Evolutionary conservation across 2,888 invertebrate species (phyloP), one percentile per base, ranked within the genome.

Genomic region (Acrocyrtus sp.): DNA sequence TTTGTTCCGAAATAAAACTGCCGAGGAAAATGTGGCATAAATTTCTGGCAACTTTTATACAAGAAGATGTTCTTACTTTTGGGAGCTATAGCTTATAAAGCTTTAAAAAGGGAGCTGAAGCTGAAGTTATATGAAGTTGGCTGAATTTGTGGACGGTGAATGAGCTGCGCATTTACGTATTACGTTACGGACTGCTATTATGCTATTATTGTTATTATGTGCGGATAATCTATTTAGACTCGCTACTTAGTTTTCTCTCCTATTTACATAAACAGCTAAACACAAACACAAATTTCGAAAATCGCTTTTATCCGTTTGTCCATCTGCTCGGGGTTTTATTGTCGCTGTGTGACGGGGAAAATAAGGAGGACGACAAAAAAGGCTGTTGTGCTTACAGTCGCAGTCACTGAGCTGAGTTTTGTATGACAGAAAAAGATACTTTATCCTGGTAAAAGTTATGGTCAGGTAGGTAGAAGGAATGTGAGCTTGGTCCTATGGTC

Each of bases 151-250:
- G n/a, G n/a, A n/a, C n/a, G n/a, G n/a, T n/a, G n/a, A n/a, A n/a
- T n/a, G n/a, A n/a, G n/a, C n/a, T n/a, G n/a, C n/a, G 47, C 61
- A 68, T 68, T 68, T 68, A 68, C 68, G 54, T 61, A 67, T 58
- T 67, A 67, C n/a, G n/a, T 67, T 67, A 61, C 58, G 21, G 43
- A 68, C n/a, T n/a, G 60, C 48, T 54, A 68, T 68, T 68, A 68
- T 68, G 54, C 54, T 68, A 68, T 68, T 68, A 68, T 34, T 19
- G 43, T 47, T 48, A 48, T 47, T 47, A 17, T 68, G 61, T 61
- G 61, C 41, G 43, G 68, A 68, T 68, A 68, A 68, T 68, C 68
- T 61, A 41, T 61, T 68, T 54, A 53, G 39, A 47, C 54, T 45
- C 39, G 50, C 68, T 54, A 61, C 68, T 60, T n/a, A 22, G 48